These are phyloP conservation scores for Gorsachius goisagi DNA, from an alignment of 2,113 vertebrate genomes.

Conservation along the genomic window DNA sequence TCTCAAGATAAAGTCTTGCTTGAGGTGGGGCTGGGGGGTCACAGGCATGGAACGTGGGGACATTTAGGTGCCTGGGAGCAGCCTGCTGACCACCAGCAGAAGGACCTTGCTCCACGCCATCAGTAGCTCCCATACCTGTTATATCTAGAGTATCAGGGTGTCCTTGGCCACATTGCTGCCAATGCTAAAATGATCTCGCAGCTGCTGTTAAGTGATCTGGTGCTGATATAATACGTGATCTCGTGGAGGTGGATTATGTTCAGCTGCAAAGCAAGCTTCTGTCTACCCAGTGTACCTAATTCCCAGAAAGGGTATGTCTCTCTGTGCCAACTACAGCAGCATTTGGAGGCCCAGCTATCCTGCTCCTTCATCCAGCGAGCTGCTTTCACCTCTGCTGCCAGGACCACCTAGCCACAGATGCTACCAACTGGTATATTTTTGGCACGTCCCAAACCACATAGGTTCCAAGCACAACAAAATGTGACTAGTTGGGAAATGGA, in stretches of 20 bases:
- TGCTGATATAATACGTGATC: neutral
- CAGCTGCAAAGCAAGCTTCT: neutral
- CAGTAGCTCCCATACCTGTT: neutral
- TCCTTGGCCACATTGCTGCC: neutral
- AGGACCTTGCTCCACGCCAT: neutral
- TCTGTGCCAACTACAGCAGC: neutral
- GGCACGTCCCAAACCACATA: neutral
- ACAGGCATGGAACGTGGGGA: neutral
- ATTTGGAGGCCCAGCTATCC: neutral
- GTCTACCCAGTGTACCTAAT: neutral
- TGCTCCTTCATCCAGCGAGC: neutral
- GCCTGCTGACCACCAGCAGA: neutral
- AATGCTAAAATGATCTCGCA: neutral
- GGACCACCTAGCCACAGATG: conserved; percentile 3
- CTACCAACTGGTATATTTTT: neutral
- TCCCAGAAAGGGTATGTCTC: neutral
- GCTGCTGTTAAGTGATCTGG: neutral
- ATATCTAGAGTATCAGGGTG: neutral
- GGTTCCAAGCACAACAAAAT: conserved; percentile 19
- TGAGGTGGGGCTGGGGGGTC: neutral
- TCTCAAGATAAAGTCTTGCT: neutral
- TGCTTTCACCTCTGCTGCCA: neutral
- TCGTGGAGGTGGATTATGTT: neutral
- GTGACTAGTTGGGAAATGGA: neutral
- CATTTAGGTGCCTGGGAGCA: neutral